A percentile compares a stretch with the other conserved stretches of the same genome.
Conservation (phyloP, 2,113 vertebrate species). For the Periophthalmodon schlosseri region DNA sequence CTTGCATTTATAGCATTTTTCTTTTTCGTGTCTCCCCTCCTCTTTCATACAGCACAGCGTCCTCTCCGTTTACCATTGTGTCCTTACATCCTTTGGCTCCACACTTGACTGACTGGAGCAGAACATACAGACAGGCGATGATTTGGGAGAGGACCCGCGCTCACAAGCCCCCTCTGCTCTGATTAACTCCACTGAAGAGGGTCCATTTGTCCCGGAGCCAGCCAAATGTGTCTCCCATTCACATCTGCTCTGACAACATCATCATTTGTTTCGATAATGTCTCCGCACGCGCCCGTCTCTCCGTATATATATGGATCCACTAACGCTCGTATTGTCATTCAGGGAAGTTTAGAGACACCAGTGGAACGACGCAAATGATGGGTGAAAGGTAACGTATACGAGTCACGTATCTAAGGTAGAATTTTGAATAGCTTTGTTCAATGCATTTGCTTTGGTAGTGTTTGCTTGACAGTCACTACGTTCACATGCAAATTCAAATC, state of each 20-base stretch:
- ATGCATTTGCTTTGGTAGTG: background rate
- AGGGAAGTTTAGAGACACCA: background rate
- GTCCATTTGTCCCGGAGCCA: constrained; percentile 88
- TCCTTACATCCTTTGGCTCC: constrained; percentile 40
- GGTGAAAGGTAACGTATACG: background rate
- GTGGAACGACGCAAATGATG: background rate
- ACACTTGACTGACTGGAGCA: constrained; percentile 56
- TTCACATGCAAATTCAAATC: background rate
- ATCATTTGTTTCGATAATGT: constrained; percentile 78
- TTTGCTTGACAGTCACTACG: background rate
- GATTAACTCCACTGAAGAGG: constrained; percentile 96
- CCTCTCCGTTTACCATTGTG: no score
- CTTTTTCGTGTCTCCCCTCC: no score
- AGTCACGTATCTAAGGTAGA: background rate
- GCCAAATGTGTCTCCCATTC: constrained; percentile 93
- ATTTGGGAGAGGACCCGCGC: constrained; percentile 86
- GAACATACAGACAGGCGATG: constrained; percentile 77
- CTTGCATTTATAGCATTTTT: no score
- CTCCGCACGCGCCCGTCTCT: constrained; percentile 41
- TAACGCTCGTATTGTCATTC: background rate
- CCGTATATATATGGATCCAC: background rate
- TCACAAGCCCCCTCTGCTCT: constrained; percentile 92
- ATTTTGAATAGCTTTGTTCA: background rate
- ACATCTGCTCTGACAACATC: constrained; percentile 88
- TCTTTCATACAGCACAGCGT: no score